These are phyloP conservation scores for Phaonia tiefii DNA, from an alignment of 2,888 invertebrate species.

Conservation along the genomic window DNA sequence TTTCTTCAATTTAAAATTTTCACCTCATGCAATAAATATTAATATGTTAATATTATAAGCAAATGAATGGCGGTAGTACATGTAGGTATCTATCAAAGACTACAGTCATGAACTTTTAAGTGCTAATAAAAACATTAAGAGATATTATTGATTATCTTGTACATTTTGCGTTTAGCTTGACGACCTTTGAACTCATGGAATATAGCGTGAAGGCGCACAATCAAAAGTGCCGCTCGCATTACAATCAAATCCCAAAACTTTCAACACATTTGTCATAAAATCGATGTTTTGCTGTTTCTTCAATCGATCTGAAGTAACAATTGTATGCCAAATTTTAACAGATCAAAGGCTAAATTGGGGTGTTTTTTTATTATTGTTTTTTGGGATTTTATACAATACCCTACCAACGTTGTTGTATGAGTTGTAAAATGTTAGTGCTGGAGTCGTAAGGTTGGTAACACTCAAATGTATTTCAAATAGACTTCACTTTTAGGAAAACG, in stretches of 20 bases:
- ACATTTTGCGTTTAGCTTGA: slow-evolving; percentile 55
- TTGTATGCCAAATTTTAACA: slow-evolving; percentile 54
- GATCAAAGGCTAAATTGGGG: slow-evolving; percentile 65
- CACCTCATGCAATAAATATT: too few species aligned
- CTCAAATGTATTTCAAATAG: too few species aligned
- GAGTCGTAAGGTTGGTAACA: too few species aligned
- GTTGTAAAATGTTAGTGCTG: too few species aligned
- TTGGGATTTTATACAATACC: not conserved
- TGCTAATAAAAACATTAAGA: slow-evolving; percentile 63
- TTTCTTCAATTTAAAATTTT: too few species aligned
- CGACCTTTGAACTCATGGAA: slow-evolving; percentile 53
- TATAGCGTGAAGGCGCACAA: slow-evolving; percentile 54
- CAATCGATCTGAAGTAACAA: slow-evolving; percentile 32
- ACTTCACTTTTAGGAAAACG: too few species aligned
- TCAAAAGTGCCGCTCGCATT: slow-evolving; percentile 60
- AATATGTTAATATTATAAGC: too few species aligned
- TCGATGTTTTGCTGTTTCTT: slow-evolving; percentile 33
- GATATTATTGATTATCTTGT: slow-evolving; percentile 64
- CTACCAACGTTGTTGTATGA: slow-evolving; percentile 20
- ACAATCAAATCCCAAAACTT: slow-evolving; percentile 61
- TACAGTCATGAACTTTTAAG: slow-evolving; percentile 1
- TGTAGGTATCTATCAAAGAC: too few species aligned
- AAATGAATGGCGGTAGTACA: too few species aligned
- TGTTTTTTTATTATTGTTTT: slow-evolving; percentile 34
- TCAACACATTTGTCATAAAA: slow-evolving; percentile 68